These are phyloP conservation scores for Neopipo cinnamomea DNA, from an alignment of 2,113 vertebrate genomes.

Conservation along the genomic window DNA sequence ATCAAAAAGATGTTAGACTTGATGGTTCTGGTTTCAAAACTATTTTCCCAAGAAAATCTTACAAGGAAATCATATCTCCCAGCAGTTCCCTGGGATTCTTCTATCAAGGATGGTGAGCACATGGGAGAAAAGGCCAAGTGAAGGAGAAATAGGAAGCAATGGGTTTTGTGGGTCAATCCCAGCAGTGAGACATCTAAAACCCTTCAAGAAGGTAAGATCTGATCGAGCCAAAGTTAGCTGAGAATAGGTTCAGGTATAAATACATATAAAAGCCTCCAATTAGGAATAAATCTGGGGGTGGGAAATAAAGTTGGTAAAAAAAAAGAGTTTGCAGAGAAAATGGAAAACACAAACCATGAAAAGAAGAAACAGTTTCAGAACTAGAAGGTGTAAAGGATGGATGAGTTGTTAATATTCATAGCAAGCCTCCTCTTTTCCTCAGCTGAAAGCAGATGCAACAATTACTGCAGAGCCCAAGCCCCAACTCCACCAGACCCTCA, in stretches of 20 bases:
- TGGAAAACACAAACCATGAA: neutral
- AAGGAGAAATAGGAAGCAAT: neutral
- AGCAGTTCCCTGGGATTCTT: neutral
- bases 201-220: neutral
- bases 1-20: neutral
- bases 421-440: constrained; percentile 47
- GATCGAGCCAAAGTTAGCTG: fast-evolving
- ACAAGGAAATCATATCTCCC: neutral
- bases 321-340: constrained; percentile 15
- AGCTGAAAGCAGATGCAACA: constrained; percentile 61
- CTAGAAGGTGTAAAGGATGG: constrained; percentile 53
- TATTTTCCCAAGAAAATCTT: neutral
- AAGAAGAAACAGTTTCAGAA: constrained; percentile 42
- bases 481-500: constrained; percentile 45
- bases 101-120: fast-evolving
- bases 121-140: neutral
- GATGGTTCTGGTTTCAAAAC: neutral
- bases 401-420: constrained; percentile 62
- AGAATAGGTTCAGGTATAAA: neutral
- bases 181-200: neutral
- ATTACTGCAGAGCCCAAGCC: constrained; percentile 33
- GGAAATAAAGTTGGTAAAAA: neutral
- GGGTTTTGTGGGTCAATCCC: neutral
- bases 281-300: neutral
- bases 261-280: neutral